A percentile compares a stretch with the other conserved stretches of the same genome.
These are phyloP conservation scores for Atopsyche davidsoni DNA, from an alignment of 1,140 invertebrate genomes.

Conservation along the genomic window DNA sequence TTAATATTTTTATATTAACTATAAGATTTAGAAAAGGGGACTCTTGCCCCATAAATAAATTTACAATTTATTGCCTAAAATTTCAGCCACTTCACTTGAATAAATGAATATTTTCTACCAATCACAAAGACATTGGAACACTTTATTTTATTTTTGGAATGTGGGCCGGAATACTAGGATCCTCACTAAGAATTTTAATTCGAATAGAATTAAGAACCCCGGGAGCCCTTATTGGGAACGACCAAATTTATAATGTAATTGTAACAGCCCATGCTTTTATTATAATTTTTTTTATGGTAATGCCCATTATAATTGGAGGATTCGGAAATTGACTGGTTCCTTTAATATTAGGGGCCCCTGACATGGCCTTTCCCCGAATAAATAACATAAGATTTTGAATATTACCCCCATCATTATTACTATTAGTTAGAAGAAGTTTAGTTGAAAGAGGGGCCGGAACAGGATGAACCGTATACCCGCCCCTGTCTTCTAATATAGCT, in stretches of 20 bases:
- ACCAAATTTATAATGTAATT: slow-evolving; percentile 66
- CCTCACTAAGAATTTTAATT: slow-evolving; percentile 58
- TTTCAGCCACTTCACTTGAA: slow-evolving; percentile 50
- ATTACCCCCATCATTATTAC: slow-evolving; percentile 53
- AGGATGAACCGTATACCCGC: slow-evolving; percentile 64
- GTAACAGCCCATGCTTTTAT: slow-evolving; percentile 68
- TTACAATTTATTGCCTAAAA: slow-evolving; percentile 51
- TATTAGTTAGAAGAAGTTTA: slow-evolving; percentile 53
- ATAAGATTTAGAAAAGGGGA: slow-evolving; percentile 45
- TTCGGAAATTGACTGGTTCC: slow-evolving; percentile 74
- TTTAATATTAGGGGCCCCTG: slow-evolving; percentile 61
- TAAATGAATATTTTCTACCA: slow-evolving; percentile 61
- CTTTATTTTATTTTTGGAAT: slow-evolving; percentile 68
- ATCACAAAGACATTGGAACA: slow-evolving; percentile 72
- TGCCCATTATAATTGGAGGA: slow-evolving; percentile 70
- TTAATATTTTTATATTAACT: slow-evolving; percentile 47
- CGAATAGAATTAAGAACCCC: slow-evolving; percentile 59
- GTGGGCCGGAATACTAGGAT: slow-evolving; percentile 60
- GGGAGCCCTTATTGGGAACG: slow-evolving; percentile 55
- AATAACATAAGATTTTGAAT: slow-evolving; percentile 78
- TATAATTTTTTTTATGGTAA: slow-evolving; percentile 78
- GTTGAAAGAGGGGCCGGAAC: slow-evolving; percentile 58
- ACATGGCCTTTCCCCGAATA: slow-evolving; percentile 71
- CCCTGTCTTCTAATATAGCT: slow-evolving; percentile 50
- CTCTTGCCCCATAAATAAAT: slow-evolving; percentile 48